Base-by-base conservation (phyloP, 2,797 vertebrate species). In the Trachurus trachurus region DNA sequence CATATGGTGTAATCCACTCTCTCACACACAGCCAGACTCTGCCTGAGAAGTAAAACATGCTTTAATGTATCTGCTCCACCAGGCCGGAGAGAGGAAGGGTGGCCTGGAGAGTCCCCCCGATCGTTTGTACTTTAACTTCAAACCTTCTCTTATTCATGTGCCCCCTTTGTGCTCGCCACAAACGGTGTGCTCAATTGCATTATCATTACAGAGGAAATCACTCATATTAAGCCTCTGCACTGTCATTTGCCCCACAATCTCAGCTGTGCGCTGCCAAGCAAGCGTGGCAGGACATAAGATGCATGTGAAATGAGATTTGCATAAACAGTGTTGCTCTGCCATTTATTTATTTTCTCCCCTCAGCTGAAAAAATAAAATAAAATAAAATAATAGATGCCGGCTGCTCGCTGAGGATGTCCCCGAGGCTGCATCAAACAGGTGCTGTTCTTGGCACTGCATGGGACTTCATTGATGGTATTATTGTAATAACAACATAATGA, bases 221-320 rank as follows among this genome's bases (percentile, higher is more conserved):
- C 72, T 94, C 92, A 88, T 79, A 91, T 92, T 91, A 89, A 93
- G 90, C 89, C 89, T 76, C 78, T 39, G 71, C 44, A 63, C 90
- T 91, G 93, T 93, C 90, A 92, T 80, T 93, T 63, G 81, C 86
- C 66, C 87, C 54, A 34, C 82, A 84, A 74, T 88, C 84, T 89
- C 76, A 71, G 91, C 90, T 80, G 81, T 66, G 85, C 49, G 45
- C 83, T 79, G 88, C 85, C 87, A 85, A 87, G 81, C 78, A 60
- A 90, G 87, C 71, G 66, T 87, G 84, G 78, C 87, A 70, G 88
- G 87, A 84, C 85, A 62, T 86, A 85, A 92, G 90, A 93, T 40
- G 83, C 86, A 85, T 87, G 89, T 82, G 86, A 93, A 93, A 95
- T 86, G 80, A 89, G 90, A 94, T 94, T 95, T 93, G 88, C 91